Base-by-base conservation (phyloP, 1,140 invertebrate genomes). In the Condylostylus longicornis region DNA sequence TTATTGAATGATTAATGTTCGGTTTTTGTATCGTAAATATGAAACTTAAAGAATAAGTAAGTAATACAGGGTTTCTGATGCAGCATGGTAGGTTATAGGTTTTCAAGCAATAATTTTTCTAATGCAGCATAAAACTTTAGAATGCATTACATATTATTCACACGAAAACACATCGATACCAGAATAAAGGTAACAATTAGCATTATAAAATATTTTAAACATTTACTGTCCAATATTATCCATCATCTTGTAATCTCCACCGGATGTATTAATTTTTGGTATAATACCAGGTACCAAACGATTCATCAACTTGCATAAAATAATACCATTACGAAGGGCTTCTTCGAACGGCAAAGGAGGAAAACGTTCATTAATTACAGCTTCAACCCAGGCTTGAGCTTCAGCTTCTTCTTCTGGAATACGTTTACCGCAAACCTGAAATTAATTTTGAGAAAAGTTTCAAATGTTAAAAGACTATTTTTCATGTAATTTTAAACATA, bases 201-300 rank as follows among this genome's bases (percentile, higher is more conserved):
- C n/a, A n/a, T n/a, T n/a, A n/a, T n/a, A n/a, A n/a, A n/a, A n/a
- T n/a, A n/a, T n/a, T n/a, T 25, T 7, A 25, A 8, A 8, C 44
- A 71, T 78, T 71, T 64, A 84, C 80, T 82, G 78, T 62, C 75
- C 82, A 30, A 91, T 79, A 52, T 94, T 94, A 52, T 94, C 86
- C 86, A 93, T 93, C 67, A 89, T 77, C 50, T 89, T 90, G 63
- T 91, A 94, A 47, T 90, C 85, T 0, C 82, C 83, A 3, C 86
- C 87, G 3, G 76, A 76, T 1, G 72, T 71, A 57, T 91, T 89
- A 48, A 93, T 80, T 61, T 84, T 90, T n/a, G 74, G 65, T 38
- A 93, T 77, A 44, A 78, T 72, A 18, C 86, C 86, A 3, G 88
- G 87, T 44, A 75, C 65, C 5, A 94, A 63, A 50, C 77, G 75